Conservation (phyloP, 2,113 vertebrate species). For the Macquaria ambigua region DNA sequence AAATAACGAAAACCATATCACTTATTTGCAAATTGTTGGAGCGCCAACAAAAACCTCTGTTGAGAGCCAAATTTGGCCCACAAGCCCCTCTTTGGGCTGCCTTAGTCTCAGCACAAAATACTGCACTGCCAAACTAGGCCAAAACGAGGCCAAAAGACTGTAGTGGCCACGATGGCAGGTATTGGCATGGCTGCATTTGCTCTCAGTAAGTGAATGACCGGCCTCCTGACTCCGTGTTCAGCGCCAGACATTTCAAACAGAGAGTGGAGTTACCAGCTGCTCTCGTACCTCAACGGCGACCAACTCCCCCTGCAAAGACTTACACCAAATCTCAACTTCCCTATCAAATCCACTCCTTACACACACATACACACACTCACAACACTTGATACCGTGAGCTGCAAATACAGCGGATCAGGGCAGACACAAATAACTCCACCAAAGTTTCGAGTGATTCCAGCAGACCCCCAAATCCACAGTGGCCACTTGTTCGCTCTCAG, state of each 20-base stretch:
- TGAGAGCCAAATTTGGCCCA: conserved; percentile 46
- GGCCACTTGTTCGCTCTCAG: conserved; percentile 65
- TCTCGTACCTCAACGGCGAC: conserved; percentile 65
- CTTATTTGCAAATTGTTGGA: conserved; percentile 15
- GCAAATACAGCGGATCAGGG: conserved; percentile 67
- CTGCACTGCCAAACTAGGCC: conserved; percentile 36
- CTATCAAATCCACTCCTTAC: conserved; percentile 67
- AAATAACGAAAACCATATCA: conserved; percentile 52
- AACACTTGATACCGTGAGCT: conserved; percentile 77
- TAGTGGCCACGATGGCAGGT: conserved; percentile 71
- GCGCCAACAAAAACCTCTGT: conserved; percentile 51
- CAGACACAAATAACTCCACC: conserved; percentile 76
- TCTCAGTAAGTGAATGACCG: conserved; percentile 61
- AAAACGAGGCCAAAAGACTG: conserved; percentile 38
- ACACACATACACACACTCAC: conserved; percentile 51
- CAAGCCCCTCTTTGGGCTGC: conserved; percentile 33
- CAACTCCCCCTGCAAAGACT: conserved; percentile 63
- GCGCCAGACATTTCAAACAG: conserved; percentile 72
- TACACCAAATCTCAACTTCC: conserved; percentile 71
- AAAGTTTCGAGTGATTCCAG: conserved; percentile 70
- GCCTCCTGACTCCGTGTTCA: conserved; percentile 52
- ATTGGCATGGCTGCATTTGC: conserved; percentile 77
- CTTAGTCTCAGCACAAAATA: conserved; percentile 46
- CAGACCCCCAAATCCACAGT: conserved; percentile 44
- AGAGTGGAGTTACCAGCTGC: conserved; percentile 78